Base-by-base conservation (phyloP, 2,113 vertebrate genomes). In the Athene cunicularia region DNA sequence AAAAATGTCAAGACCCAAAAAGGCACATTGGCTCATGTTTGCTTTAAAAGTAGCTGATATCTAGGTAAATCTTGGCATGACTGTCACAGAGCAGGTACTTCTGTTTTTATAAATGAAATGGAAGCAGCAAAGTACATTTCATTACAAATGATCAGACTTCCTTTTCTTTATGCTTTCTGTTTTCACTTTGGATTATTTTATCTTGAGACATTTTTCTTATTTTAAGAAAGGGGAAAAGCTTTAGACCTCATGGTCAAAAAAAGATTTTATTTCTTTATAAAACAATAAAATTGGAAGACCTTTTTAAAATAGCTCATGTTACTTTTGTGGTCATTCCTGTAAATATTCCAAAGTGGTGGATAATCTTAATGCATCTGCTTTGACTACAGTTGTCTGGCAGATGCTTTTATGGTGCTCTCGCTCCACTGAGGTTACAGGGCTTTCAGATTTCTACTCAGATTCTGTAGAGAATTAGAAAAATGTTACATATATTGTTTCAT, bases 371-470 rank as follows among this genome's bases (percentile, higher is more conserved):
- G 80, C 81, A 92, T 84, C 89, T 85, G 11, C 70, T 88, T 89
- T 84, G 47, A 85, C 52, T 90, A 53, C 47, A 68, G 74, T 49
- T 86, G 28, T 85, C 86, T 96, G 84, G 80, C 52, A 92, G 95
- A 80, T 88, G 93, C 86, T 97, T 98, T 98, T 97, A 96, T 86
- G 93, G 66, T 93, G 68, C 85, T 94, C 79, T 95, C 86, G 86
- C 74, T 96, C 91, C 66, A 43, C 43, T 82, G 97, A 96, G 79
- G 77, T 91, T 97, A 94, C 76, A n/a, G 83, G 87, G 95, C 90
- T 97, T 97, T 98, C 95, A 96, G 60, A 92, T 89, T 96, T 95
- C 24, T 39, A 81, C 88, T 95, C 80, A 95, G 80, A 91, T 97
- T 95, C 92, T 92, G 62, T 43, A 82, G 90, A 94, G 85, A 93